Conservation (phyloP, 2,113 vertebrate genomes). For the Gracilinanus agilis region DNA sequence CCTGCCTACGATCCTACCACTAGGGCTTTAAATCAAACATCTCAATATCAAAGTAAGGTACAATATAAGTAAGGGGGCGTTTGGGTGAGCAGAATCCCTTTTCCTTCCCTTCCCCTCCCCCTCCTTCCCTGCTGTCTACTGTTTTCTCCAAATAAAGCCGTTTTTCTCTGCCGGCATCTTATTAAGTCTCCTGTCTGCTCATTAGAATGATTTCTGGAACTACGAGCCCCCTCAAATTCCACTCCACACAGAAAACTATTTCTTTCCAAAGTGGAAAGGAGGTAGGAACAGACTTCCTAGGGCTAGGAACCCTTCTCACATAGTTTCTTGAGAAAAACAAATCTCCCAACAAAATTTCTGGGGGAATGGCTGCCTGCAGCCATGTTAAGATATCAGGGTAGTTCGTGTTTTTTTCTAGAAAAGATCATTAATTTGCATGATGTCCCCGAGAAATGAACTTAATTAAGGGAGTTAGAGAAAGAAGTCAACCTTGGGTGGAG, state of each 20-base stretch:
- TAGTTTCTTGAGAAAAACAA: not conserved
- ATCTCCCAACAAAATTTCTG: not conserved
- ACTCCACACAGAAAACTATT: not conserved
- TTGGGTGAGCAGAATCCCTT: no score
- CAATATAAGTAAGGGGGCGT: no score
- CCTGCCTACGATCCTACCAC: not conserved
- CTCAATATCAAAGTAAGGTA: not conserved
- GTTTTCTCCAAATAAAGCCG: no score
- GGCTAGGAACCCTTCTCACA: not conserved
- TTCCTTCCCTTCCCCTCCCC: no score
- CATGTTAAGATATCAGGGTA: not conserved
- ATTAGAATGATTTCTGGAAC: no score
- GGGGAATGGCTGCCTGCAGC: not conserved
- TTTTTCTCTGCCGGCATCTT: no score
- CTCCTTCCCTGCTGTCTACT: no score
- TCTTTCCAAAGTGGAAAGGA: not conserved
- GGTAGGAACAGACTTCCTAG: no score
- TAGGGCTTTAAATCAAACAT: not conserved
- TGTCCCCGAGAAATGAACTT: not conserved
- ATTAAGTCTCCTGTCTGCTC: no score
- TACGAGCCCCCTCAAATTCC: no score
- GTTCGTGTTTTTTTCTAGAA: not conserved
- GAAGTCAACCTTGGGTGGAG: not conserved
- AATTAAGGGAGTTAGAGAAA: not conserved
- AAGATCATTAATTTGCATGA: not conserved